Percentiles rank a stretch among this genome's conserved stretches.
These are phyloP conservation scores for Sandelia bainsii DNA, from an alignment of 2,797 vertebrate species.

Conservation along the genomic window DNA sequence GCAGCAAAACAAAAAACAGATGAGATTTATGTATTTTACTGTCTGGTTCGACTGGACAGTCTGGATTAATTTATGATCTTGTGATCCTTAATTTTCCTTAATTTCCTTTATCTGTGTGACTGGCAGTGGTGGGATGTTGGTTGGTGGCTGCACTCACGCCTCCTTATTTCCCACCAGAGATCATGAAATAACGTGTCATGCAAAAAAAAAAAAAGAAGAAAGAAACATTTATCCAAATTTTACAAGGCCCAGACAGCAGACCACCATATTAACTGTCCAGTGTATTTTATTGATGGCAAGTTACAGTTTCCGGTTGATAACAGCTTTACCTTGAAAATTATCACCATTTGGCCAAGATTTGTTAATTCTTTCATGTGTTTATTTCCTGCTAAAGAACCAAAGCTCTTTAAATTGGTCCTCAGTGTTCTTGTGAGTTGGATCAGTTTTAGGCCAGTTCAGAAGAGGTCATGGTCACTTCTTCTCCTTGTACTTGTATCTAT, in stretches of 20 bases:
- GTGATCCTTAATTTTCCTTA: neutral
- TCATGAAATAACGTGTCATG: neutral
- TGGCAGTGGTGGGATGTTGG: neutral
- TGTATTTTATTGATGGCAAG: conserved; percentile 45
- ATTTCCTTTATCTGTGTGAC: neutral
- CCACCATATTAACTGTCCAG: conserved; percentile 10
- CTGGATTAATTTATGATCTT: neutral
- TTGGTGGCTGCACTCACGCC: neutral
- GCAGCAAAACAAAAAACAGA: too few species aligned
- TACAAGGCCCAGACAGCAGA: conserved; percentile 30
- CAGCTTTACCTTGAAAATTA: conserved; percentile 50
- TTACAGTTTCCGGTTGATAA: conserved; percentile 39
- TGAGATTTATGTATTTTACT: neutral
- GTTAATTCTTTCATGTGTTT: conserved; percentile 29
- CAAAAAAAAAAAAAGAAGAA: conserved; percentile 4
- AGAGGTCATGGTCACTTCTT: conserved; percentile 69
- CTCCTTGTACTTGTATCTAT: neutral
- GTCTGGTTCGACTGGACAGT: neutral
- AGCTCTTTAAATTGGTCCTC: conserved; percentile 56
- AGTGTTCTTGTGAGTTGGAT: conserved; percentile 73
- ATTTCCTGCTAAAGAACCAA: conserved; percentile 25
- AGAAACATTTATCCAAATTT: neutral
- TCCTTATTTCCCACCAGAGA: neutral
- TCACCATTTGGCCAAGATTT: conserved; percentile 30
- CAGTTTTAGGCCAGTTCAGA: conserved; percentile 35